phyloP scores from a whole-genome alignment of 2,888 invertebrate genomes.

The Eurois occulta region DNA sequence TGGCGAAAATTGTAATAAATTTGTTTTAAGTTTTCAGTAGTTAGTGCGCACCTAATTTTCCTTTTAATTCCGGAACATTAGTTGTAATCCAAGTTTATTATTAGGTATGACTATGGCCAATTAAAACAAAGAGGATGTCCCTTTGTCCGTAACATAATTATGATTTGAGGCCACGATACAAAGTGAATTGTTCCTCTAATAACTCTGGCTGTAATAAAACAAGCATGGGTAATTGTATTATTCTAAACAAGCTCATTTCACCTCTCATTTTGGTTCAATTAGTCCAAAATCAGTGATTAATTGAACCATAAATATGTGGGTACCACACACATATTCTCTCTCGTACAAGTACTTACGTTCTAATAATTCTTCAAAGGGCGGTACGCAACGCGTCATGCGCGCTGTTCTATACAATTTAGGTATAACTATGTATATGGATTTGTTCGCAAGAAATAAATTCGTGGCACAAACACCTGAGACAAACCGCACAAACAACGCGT shows the following conservation, averaged over 20 bases:
- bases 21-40: background rate
- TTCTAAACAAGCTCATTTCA: constrained; percentile 6
- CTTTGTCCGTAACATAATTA: background rate
- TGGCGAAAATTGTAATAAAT: background rate
- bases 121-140: background rate
- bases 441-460: constrained; percentile 69
- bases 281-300: constrained; percentile 42
- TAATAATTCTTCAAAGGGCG: constrained; percentile 55
- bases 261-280: constrained; percentile 36
- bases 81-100: background rate
- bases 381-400: constrained; percentile 34
- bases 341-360: constrained; percentile 18
- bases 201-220: background rate
- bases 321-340: constrained; percentile 13
- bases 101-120: background rate
- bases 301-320: constrained; percentile 41
- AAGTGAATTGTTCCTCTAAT: background rate
- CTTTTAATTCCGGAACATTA: background rate
- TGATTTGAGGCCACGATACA: background rate
- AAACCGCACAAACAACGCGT: constrained; percentile 56
- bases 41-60: background rate
- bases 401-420: constrained; percentile 51
- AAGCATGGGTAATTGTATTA: constrained; percentile 6
- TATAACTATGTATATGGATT: constrained; percentile 58
- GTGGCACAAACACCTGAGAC: constrained; percentile 71